phyloP scores from a whole-genome alignment of 2,113 vertebrate genomes.

The Leptosomus discolor region DNA sequence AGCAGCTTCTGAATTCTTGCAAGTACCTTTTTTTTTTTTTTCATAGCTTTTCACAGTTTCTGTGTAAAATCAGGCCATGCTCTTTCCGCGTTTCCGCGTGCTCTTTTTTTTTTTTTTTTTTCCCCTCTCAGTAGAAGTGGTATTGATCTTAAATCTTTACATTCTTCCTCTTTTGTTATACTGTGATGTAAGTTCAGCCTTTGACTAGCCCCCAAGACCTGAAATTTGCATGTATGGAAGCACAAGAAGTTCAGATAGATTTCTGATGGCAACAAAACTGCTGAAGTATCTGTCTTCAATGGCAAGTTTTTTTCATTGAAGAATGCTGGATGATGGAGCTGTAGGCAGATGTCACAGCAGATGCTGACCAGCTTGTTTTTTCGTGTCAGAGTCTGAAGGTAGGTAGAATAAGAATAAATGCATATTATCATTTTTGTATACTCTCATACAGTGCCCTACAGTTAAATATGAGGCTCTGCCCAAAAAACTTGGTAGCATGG shows the following conservation, averaged over 20 bases:
- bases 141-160: not conserved
- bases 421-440: not conserved
- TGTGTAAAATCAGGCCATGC: not conserved
- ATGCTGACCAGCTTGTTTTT: not conserved
- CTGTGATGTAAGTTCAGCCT: not conserved
- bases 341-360: not conserved
- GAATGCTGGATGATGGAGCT: not conserved
- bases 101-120: not conserved
- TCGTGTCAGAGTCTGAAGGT: not conserved
- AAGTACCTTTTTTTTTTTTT: not conserved
- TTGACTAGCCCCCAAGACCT: not conserved
- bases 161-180: not conserved
- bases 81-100: not conserved
- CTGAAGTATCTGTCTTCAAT: not conserved
- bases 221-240: not conserved
- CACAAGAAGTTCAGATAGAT: not conserved
- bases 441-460: not conserved
- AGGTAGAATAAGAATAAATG: not conserved
- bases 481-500: not conserved
- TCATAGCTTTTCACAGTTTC: not conserved
- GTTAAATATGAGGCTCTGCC: not conserved
- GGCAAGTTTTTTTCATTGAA: not conserved
- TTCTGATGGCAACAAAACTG: not conserved
- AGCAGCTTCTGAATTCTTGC: not conserved
- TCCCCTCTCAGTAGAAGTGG: not conserved